phyloP scores from a whole-genome alignment of 2,888 invertebrate species.

The Metalampra italica region DNA sequence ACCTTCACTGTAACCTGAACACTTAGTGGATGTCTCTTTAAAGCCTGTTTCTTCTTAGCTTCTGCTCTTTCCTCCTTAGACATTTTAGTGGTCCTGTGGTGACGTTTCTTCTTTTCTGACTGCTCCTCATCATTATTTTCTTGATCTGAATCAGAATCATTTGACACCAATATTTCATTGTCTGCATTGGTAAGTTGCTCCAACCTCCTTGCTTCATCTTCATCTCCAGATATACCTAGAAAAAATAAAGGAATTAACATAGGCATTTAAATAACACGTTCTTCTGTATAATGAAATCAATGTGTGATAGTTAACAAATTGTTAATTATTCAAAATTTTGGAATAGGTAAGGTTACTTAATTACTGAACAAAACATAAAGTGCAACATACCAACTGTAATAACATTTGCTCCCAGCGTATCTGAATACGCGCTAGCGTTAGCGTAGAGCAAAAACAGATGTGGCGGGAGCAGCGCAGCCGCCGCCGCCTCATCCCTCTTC shows the following conservation, averaged over 20 bases:
- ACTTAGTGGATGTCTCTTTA: conserved; percentile 85
- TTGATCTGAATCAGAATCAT: conserved; percentile 84
- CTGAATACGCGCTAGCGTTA: conserved; percentile 89
- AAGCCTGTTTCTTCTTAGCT: conserved; percentile 81
- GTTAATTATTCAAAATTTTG: too few species aligned
- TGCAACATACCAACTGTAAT: conserved; percentile 53
- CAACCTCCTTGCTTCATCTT: conserved; percentile 82
- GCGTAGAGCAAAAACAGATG: conserved; percentile 93
- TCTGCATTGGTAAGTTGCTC: conserved; percentile 76
- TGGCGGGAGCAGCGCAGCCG: conserved; percentile 86
- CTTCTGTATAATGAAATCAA: not conserved
- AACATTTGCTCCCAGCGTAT: conserved; percentile 81
- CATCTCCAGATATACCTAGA: conserved; percentile 80
- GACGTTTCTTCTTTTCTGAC: conserved; percentile 80
- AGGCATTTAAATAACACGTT: not conserved
- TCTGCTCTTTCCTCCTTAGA: conserved; percentile 82
- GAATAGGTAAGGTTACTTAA: too few species aligned
- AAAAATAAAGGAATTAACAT: conserved; percentile 4
- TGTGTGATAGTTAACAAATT: too few species aligned
- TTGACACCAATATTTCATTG: conserved; percentile 72
- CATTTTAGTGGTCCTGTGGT: conserved; percentile 79
- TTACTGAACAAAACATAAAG: not conserved
- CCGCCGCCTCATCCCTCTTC: conserved; percentile 86
- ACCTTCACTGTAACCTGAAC: conserved; percentile 82
- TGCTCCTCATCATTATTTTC: conserved; percentile 80